Evolutionary conservation across 2,113 vertebrate genomes (phyloP), one percentile per base, ranked within the genome.

Genomic region (Menura novaehollandiae): DNA sequence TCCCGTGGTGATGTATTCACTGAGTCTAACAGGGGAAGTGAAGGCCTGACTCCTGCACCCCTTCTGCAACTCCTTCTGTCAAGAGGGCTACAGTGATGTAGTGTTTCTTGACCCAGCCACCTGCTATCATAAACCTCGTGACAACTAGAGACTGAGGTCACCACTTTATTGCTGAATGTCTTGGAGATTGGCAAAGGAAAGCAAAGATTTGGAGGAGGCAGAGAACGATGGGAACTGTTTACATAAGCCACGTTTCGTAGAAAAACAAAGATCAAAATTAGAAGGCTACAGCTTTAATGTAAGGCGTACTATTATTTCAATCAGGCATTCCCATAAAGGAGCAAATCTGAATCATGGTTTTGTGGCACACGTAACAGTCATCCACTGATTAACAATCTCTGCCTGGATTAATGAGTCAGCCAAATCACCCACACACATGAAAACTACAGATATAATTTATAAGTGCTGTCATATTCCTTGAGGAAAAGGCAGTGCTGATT

Each of bases 341-440:
- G 24, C 53, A 88, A 95, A 94, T 76, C 62, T 94, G 74, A 93
- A 83, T 90, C 72, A 80, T 47, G 20, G 16, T 58, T 88, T 89
- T 91, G 37, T 92, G 59, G 63, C 32, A 84, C 6, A 49, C 33
- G 24, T 17, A 88, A 21, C 47, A 94, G 63, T 91, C 85, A 92
- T 77, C 62, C 32, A 35, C 46, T 88, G 88, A 88, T 88, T 88
- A 93, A 76, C n/a, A 90, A 10, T 79, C 43, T 77, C n/a, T 53
- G 18, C n/a, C n/a, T 27, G 22, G 71, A 62, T 85, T 90, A 93
- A 67, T 92, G 92, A 95, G 72, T 94, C 95, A 96, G 85, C 33
- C 71, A 69, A 72, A 93, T 91, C 75, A 90, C 82, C 67, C 41
- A 80, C 75, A 73, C 15, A 1, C 74, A 67, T 27, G 51, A 88